These are phyloP conservation scores for Calosoma granatense DNA, from an alignment of 1,140 invertebrate genomes.

Conservation along the genomic window DNA sequence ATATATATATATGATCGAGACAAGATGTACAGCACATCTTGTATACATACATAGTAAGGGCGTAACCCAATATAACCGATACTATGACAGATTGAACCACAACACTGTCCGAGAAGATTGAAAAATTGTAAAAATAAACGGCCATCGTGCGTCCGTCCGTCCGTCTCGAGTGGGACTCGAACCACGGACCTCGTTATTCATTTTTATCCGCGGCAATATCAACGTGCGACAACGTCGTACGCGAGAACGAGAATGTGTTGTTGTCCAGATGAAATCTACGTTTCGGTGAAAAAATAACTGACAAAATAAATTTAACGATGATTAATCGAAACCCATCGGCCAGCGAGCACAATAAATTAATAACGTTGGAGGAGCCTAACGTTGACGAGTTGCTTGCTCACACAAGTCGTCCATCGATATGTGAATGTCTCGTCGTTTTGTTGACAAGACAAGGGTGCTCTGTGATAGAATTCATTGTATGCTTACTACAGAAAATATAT, in stretches of 20 bases:
- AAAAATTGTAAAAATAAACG: constrained; percentile 10
- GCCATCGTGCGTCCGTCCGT: background rate
- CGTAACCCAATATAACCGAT: background rate
- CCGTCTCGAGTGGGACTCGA: background rate
- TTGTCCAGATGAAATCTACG: constrained; percentile 18
- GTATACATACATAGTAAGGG: background rate
- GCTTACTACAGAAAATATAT: no score
- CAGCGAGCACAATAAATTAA: constrained; percentile 15
- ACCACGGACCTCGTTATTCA: constrained; percentile 15
- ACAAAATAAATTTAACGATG: constrained; percentile 20
- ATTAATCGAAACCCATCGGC: constrained; percentile 16
- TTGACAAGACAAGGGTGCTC: no score
- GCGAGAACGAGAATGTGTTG: constrained; percentile 13
- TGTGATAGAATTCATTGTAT: no score
- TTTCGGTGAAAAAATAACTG: constrained; percentile 16
- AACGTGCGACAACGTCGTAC: constrained; percentile 14
- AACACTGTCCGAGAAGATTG: background rate
- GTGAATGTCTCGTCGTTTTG: no score
- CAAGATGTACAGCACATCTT: background rate
- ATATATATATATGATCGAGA: no score
- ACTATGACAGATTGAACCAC: background rate
- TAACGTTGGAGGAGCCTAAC: constrained; percentile 6
- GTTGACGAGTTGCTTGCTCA: no score
- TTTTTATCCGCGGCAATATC: constrained; percentile 16
- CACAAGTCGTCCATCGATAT: no score